These are phyloP conservation scores for Eulemur mongoz DNA, from an alignment of 2,797 vertebrate species.

Conservation along the genomic window DNA sequence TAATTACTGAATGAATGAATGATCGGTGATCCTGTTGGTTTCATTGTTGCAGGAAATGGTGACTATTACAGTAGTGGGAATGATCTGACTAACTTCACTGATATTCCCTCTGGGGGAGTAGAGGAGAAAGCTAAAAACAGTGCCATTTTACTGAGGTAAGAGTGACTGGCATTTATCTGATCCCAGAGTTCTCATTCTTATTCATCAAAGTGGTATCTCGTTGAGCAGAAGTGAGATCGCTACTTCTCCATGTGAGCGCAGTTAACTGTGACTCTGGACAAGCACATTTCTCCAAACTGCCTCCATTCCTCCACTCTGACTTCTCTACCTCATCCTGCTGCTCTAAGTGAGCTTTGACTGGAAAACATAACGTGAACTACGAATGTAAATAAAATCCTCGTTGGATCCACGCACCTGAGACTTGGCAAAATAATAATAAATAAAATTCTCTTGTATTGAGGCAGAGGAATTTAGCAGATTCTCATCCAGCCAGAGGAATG, in stretches of 20 bases:
- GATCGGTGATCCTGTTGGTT: background rate
- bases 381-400: background rate
- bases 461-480: background rate
- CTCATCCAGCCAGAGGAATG: background rate
- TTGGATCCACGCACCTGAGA: background rate
- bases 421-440: background rate
- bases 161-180: background rate
- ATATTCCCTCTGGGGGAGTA: conserved; percentile 78
- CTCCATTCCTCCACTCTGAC: accelerated
- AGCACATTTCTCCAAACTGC: background rate
- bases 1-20: background rate
- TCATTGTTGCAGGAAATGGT: conserved; percentile 88
- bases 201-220: background rate
- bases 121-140: conserved; percentile 82
- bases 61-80: conserved; percentile 96
- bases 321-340: background rate
- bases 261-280: no score
- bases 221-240: background rate
- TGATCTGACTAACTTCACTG: conserved; percentile 91
- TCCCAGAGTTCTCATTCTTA: background rate
- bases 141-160: conserved; percentile 88
- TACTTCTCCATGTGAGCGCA: background rate
- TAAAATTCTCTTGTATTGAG: background rate
- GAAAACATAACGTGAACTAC: background rate
- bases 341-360: background rate